phyloP scores from a whole-genome alignment of 2,888 invertebrate genomes.

The Ditula angustiorana region DNA sequence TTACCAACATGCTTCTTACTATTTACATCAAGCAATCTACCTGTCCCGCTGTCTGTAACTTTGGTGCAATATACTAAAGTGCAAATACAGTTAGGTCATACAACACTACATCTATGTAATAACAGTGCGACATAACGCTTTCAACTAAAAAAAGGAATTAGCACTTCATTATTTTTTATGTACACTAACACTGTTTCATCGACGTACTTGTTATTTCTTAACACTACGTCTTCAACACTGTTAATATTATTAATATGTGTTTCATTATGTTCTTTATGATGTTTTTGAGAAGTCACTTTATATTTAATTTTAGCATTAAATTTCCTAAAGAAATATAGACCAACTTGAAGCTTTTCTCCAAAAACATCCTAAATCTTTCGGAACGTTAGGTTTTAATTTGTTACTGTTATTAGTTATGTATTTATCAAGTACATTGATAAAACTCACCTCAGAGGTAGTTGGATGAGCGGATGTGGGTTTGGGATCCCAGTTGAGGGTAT shows the following conservation, averaged over 20 bases:
- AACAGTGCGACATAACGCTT: conserved; percentile 15
- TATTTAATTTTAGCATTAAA: background rate
- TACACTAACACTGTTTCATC: conserved; percentile 14
- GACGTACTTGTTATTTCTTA: conserved; percentile 14
- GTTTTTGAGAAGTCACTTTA: background rate
- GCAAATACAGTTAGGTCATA: conserved; percentile 32
- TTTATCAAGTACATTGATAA: conserved; percentile 45
- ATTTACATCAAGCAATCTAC: conserved; percentile 35
- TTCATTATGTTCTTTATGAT: background rate
- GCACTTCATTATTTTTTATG: conserved; percentile 13
- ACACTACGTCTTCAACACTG: conserved; percentile 3
- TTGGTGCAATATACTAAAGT: conserved; percentile 26
- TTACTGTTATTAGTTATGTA: conserved; percentile 17
- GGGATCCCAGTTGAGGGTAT: conserved; percentile 57
- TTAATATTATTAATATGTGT: conserved; percentile 8
- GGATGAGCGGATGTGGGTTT: conserved; percentile 70
- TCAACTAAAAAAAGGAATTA: conserved; percentile 8
- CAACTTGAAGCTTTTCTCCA: background rate
- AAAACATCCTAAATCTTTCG: conserved; percentile 9
- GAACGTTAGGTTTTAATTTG: conserved; percentile 10
- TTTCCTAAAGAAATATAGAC: too few relatives aligned
- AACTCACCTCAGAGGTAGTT: conserved; percentile 74
- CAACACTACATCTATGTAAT: conserved; percentile 28
- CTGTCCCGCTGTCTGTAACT: conserved; percentile 27
- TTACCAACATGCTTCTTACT: conserved; percentile 18